Evolutionary conservation across 37 sponge, comb jelly and placozoan species (phyloP).

Genomic region (Agelas oroides): DNA sequence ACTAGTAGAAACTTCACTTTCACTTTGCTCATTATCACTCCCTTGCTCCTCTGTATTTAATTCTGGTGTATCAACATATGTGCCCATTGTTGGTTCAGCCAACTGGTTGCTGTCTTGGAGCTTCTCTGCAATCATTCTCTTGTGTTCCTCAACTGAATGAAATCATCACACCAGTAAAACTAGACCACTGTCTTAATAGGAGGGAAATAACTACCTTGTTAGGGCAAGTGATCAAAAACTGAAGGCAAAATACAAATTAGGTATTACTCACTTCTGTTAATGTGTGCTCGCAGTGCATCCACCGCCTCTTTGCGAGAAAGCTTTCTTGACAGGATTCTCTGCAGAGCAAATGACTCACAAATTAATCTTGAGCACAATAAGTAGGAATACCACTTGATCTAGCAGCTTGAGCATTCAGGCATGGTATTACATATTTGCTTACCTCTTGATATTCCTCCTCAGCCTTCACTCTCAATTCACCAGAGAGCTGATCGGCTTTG

Average conservation of each 20-base stretch:
- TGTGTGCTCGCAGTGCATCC: constrained; percentile 26
- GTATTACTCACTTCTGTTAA: neutral
- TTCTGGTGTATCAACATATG: neutral
- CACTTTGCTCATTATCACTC: no score
- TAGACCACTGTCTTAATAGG: neutral
- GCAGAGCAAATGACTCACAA: neutral
- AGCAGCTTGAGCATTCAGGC: no score
- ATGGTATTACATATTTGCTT: neutral
- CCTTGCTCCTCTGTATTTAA: no score
- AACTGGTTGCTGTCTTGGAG: neutral
- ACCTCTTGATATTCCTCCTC: neutral
- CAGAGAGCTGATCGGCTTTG: constrained; percentile 9
- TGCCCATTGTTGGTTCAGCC: neutral
- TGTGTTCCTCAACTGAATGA: constrained; percentile 31
- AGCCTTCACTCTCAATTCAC: neutral
- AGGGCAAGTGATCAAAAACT: no score
- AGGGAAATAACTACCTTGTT: no score
- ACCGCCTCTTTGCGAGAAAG: neutral
- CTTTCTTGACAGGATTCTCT: neutral
- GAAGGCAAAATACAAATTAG: no score
- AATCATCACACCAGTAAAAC: neutral
- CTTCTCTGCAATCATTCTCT: constrained; percentile 33
- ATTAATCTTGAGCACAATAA: neutral
- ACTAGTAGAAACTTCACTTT: neutral
- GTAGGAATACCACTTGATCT: neutral